Conservation (phyloP, 1,140 invertebrate genomes). For the Asbolus verrucosus region DNA sequence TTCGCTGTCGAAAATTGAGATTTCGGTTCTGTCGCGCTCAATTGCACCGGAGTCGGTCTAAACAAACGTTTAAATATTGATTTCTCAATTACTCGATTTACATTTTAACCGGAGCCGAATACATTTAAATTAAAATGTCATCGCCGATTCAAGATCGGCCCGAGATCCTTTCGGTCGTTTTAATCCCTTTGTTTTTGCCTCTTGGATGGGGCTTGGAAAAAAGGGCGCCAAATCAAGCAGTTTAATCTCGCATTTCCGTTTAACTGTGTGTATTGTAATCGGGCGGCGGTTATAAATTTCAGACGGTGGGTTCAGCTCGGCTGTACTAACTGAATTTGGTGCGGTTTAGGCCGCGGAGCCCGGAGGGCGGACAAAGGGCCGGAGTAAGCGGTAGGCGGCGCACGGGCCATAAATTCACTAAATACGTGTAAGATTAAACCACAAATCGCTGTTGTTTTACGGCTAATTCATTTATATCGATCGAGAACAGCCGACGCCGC, state of each 20-base stretch:
- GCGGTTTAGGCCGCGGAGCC: constrained; percentile 39
- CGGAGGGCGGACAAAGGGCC: constrained; percentile 45
- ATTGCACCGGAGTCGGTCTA: too few relatives aligned
- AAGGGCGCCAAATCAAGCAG: constrained; percentile 38
- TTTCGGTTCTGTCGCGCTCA: too few relatives aligned
- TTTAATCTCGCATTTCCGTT: constrained; percentile 41
- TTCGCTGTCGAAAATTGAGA: too few relatives aligned
- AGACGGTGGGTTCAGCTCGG: constrained; percentile 2
- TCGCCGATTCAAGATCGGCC: too few relatives aligned
- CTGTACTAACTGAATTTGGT: constrained; percentile 49
- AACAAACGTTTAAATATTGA: too few relatives aligned
- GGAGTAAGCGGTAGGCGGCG: constrained; percentile 55
- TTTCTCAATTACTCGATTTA: too few relatives aligned
- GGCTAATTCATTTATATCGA: constrained; percentile 65
- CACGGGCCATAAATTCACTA: constrained; percentile 61
- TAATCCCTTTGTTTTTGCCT: not conserved
- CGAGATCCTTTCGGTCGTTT: not conserved
- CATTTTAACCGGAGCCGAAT: too few relatives aligned
- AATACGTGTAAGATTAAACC: constrained; percentile 65
- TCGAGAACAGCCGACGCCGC: constrained; percentile 49
- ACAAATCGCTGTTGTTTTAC: constrained; percentile 65
- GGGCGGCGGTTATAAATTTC: constrained; percentile 40
- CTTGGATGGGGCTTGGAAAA: too few relatives aligned
- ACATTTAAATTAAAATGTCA: too few relatives aligned
- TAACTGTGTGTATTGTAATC: constrained; percentile 45